Percentiles rank a stretch among this genome's conserved stretches.
Evolutionary conservation across 2,797 vertebrate genomes (phyloP).

Genomic region (Simalia tracyae): DNA sequence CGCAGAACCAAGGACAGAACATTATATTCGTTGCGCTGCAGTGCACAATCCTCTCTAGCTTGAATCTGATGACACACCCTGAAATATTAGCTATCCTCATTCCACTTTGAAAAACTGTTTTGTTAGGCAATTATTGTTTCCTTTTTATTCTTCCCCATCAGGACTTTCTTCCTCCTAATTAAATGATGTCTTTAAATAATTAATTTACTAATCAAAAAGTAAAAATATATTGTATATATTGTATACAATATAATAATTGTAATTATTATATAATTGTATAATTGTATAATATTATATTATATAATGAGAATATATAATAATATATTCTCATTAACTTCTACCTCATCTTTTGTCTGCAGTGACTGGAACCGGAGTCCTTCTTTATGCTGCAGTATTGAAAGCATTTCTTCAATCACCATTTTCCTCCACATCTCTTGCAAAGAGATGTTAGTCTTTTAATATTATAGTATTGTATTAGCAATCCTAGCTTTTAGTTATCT

Average conservation of each 20-base stretch:
- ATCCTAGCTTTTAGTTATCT: background rate
- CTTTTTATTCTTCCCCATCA: background rate
- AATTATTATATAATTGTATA: no score
- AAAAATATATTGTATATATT: no score
- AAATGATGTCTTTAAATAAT: no score
- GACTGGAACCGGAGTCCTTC: background rate
- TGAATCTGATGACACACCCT: background rate
- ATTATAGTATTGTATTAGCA: background rate
- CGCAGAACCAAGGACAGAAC: background rate
- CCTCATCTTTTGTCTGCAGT: background rate
- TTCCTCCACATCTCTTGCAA: background rate
- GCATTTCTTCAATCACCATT: background rate
- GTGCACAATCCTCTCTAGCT: background rate
- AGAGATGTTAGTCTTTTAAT: background rate
- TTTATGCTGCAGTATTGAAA: background rate
- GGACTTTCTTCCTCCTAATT: background rate
- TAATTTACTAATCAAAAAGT: no score
- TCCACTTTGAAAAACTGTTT: background rate
- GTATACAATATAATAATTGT: no score
- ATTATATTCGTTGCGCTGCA: background rate
- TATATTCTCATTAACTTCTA: background rate
- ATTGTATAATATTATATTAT: no score
- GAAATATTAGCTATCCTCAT: slow-evolving; percentile 8
- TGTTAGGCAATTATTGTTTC: background rate
- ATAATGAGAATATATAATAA: no score